These are phyloP conservation scores for Cebus imitator DNA, from an alignment of 2,113 vertebrate species.

Conservation along the genomic window DNA sequence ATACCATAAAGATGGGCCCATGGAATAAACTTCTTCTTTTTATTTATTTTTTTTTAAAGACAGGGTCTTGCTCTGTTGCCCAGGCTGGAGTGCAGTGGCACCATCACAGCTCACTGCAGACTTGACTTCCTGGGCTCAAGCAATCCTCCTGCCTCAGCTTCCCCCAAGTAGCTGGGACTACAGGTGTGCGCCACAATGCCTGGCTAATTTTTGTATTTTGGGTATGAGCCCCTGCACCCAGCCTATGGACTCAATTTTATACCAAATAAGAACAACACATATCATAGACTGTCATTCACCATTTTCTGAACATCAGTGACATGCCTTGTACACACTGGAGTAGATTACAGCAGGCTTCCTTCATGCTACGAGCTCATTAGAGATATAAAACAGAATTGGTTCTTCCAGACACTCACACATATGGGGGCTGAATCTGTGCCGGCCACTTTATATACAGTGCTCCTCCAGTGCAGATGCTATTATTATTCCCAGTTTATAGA, in stretches of 20 bases:
- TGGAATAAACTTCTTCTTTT: too few relatives aligned
- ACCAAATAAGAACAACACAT: not conserved
- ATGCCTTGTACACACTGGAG: not conserved
- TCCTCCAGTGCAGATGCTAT: too few relatives aligned
- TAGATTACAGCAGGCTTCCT: not conserved
- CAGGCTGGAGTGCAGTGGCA: too few relatives aligned
- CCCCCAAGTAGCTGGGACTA: too few relatives aligned
- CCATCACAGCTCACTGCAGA: too few relatives aligned
- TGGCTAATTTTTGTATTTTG: too few relatives aligned
- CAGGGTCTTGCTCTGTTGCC: too few relatives aligned
- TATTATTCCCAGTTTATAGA: not conserved
- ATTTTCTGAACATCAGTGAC: not conserved
- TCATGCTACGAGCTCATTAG: not conserved
- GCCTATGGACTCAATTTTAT: not conserved
- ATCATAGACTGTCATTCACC: not conserved
- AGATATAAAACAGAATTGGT: not conserved
- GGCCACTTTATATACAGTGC: not conserved
- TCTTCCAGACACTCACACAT: not conserved
- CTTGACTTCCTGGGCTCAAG: too few relatives aligned
- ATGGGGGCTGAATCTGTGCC: not conserved
- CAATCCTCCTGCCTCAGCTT: too few relatives aligned
- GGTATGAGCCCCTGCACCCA: too few relatives aligned
- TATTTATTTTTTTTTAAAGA: too few relatives aligned
- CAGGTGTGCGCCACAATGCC: too few relatives aligned
- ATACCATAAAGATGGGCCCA: not conserved